Evolutionary conservation across 1,140 invertebrate species (phyloP), one percentile per base, ranked within the genome.

Genomic region (Frieseomelitta varia): DNA sequence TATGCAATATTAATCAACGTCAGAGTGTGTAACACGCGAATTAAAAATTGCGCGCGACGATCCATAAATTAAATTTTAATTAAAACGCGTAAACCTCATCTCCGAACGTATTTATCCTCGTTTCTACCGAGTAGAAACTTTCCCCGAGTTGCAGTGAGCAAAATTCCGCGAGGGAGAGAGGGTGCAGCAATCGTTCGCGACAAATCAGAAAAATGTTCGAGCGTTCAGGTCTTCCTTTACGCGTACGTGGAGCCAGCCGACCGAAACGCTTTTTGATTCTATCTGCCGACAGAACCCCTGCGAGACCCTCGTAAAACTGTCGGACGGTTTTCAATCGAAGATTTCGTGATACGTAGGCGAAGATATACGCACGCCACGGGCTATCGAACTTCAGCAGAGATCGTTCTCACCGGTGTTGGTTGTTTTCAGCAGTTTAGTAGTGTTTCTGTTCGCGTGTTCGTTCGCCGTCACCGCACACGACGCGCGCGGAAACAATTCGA

Each of bases 401-500:
- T 58, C 24, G 15, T 75, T 39, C 24, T 58, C 15, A 21, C 21
- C 24, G 30, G 14, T 8, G 15, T 17, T n/a, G 15, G 8, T 27
- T 51, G 47, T 19, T 53, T 47, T n/a, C 0, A 65, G 27, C 27
- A 17, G 3, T 27, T 47, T 17, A 4, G 1, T 8, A 51, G 17
- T 21, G 53, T 39, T 27, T 24, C n/a, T n/a, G 34, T 61, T 80
- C 17, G 21, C 17, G 34, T 24, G 27, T 56, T 4, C 27, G 19
- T 75, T 65, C n/a, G 39, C 17, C 10, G 34, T 34, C 53, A 30
- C 80, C 80, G n/a, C 80, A 82, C 80, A 82, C 80, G 80, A 68
- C 1, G 80, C 30, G 30, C 8, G 14, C 27, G 39, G 19, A n/a
- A 55, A 17, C 34, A 19, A 76, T 82, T 82, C 73, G 21, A n/a